These are phyloP conservation scores for Aethina tumida DNA, from an alignment of 1,140 invertebrate species.

Conservation along the genomic window DNA sequence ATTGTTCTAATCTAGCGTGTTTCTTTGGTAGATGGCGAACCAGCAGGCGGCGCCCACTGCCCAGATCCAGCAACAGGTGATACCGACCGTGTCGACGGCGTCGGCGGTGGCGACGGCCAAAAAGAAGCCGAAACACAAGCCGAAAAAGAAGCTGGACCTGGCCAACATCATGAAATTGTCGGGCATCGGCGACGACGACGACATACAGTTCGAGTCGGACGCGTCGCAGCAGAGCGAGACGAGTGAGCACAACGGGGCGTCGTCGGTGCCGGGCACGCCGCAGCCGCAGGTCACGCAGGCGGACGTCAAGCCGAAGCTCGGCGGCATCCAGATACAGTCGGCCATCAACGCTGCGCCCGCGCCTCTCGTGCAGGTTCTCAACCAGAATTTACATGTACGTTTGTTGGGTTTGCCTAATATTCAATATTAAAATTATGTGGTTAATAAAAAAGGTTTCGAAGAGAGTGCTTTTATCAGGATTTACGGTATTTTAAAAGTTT, in stretches of 20 bases:
- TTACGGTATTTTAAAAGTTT: too few species aligned
- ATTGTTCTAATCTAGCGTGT: too few species aligned
- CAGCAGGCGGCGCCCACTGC: conserved; percentile 14
- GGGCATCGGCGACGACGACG: conserved; percentile 35
- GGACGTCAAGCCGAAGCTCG: conserved; percentile 25
- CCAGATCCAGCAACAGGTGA: conserved; percentile 14
- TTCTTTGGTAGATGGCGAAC: conserved; percentile 18
- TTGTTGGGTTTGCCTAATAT: too few species aligned
- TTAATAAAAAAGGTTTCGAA: too few species aligned
- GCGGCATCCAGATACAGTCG: conserved; percentile 30
- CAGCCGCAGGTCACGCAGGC: conserved; percentile 20
- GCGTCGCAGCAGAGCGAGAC: conserved; percentile 31
- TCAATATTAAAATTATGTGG: too few species aligned
- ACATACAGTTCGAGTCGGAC: conserved; percentile 35
- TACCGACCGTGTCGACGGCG: too few species aligned
- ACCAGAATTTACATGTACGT: conserved; percentile 23
- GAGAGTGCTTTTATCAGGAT: too few species aligned
- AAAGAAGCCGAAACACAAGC: conserved; percentile 34
- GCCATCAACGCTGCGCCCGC: conserved; percentile 23
- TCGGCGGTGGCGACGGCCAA: conserved; percentile 20
- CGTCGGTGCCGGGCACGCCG: conserved; percentile 22
- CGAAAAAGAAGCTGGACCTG: conserved; percentile 42
- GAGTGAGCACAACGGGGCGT: conserved; percentile 26
- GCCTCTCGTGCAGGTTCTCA: conserved; percentile 24
- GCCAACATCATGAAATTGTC: conserved; percentile 47